Evolutionary conservation across 2,888 invertebrate genomes (phyloP).

Genomic region (Lasioglossum leucozonium): DNA sequence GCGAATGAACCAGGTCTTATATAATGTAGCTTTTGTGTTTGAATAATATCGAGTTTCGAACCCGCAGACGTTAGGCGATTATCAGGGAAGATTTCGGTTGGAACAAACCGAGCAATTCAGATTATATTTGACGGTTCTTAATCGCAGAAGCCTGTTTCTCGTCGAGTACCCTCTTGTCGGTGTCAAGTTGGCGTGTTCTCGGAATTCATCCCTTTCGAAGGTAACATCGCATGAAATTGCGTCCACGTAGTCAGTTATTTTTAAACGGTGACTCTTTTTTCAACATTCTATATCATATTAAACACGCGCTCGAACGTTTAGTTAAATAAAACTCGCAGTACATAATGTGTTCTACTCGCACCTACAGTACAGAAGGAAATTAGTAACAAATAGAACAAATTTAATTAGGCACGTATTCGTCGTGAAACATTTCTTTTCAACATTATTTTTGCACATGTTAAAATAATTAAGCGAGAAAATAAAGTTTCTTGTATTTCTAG

Average conservation of each 20-base stretch:
- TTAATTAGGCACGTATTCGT: neutral
- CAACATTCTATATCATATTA: neutral
- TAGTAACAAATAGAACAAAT: neutral
- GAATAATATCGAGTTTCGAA: neutral
- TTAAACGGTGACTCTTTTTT: neutral
- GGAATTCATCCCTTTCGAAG: neutral
- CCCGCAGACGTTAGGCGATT: neutral
- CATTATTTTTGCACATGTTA: too few relatives aligned
- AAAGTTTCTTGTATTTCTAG: too few relatives aligned
- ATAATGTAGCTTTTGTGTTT: neutral
- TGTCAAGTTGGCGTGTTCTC: neutral
- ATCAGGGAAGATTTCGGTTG: neutral
- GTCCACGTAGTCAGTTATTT: neutral
- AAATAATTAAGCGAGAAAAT: too few relatives aligned
- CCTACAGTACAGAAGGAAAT: neutral
- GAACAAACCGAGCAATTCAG: neutral
- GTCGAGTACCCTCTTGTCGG: neutral
- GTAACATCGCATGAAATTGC: neutral
- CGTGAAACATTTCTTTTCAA: too few relatives aligned
- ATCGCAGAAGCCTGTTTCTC: neutral
- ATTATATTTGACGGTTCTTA: slow-evolving; percentile 1
- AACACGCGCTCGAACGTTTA: neutral
- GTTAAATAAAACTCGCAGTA: neutral
- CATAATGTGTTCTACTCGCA: neutral
- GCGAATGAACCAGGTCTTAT: neutral